Base-by-base conservation (phyloP, 1,140 invertebrate species). In the Apis laboriosa region DNA sequence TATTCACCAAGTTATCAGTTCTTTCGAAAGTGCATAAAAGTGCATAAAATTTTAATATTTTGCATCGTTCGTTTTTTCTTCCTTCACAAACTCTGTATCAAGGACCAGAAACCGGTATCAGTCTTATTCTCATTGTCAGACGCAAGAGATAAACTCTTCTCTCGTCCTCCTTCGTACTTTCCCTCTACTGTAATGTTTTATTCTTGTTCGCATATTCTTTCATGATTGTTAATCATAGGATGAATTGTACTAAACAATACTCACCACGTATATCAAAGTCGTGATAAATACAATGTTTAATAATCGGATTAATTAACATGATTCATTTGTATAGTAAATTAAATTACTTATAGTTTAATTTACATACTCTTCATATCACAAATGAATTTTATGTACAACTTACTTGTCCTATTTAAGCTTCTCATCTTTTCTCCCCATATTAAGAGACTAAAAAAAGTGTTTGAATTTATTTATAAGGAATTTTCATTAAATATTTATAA, bases 61-160 rank as follows among this genome's bases (percentile, higher is more conserved):
- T 67, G 53, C 56, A 55, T 17, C 12, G 43, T 43, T 19, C 53
- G 51, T 15, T 15, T 63, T 63, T 11, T 77, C n/a, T 2, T 28
- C 7, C 34, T 43, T 43, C 34, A 12, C 19, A 9, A 67, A 72
- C 58, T 73, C 15, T 64, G 28, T 67, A 77, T 43, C 78, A 53
- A 63, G 78, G 51, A 56, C 78, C 70, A 80, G 60, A 80, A 80
- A 80, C 78, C 78, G 78, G 78, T 80, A 80, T 58, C 58, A 66
- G 68, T 72, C 53, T 64, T 80, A 34, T 71, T 63, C 78, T 53
- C 51, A 34, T 43, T 43, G 34, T 43, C 34, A 43, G 68, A 73
- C 49, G 51, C 28, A 70, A 24, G 49, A 73, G 78, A 80, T 80
- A 80, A 73, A 24, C 70, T 61, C 34, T 51, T 80, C 43, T 49